Percentiles rank a stretch among this genome's conserved stretches.
phyloP scores from a whole-genome alignment of 2,888 invertebrate genomes.

The Thera obeliscata region DNA sequence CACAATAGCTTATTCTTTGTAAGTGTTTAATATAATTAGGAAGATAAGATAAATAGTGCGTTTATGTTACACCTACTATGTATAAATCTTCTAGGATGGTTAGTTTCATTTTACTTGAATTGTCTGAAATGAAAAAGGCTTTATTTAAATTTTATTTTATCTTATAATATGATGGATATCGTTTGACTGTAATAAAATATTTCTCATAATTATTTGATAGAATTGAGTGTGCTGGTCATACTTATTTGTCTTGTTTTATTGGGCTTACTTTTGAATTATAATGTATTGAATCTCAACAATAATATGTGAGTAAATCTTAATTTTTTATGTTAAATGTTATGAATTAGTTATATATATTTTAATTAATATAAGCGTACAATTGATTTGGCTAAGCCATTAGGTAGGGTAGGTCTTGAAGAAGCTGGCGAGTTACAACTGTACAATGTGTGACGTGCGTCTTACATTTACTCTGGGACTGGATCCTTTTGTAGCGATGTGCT shows the following conservation, averaged over 20 bases:
- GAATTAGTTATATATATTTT: too few species aligned
- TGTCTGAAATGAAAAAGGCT: not conserved
- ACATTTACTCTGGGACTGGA: too few species aligned
- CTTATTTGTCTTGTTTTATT: not conserved
- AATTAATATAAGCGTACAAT: too few species aligned
- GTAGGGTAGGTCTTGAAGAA: too few species aligned
- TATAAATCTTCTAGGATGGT: not conserved
- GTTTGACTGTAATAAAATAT: too few species aligned
- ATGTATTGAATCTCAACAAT: not conserved
- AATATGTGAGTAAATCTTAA: too few species aligned
- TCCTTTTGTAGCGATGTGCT: too few species aligned
- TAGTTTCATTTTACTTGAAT: not conserved
- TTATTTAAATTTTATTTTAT: not conserved
- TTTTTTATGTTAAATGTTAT: too few species aligned
- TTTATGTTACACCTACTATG: not conserved
- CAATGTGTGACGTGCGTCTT: too few species aligned
- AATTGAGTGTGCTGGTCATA: constrained; percentile 6
- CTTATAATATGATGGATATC: not conserved
- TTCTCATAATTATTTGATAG: not conserved
- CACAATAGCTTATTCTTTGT: not conserved
- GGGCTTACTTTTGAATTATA: constrained; percentile 4
- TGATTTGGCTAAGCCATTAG: too few species aligned
- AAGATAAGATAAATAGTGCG: constrained; percentile 1
- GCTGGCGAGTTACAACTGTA: too few species aligned
- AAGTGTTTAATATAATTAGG: not conserved